Percentiles rank a stretch among this genome's conserved stretches.
phyloP scores from a whole-genome alignment of 1,140 invertebrate species.

The Drosophila baimaii region DNA sequence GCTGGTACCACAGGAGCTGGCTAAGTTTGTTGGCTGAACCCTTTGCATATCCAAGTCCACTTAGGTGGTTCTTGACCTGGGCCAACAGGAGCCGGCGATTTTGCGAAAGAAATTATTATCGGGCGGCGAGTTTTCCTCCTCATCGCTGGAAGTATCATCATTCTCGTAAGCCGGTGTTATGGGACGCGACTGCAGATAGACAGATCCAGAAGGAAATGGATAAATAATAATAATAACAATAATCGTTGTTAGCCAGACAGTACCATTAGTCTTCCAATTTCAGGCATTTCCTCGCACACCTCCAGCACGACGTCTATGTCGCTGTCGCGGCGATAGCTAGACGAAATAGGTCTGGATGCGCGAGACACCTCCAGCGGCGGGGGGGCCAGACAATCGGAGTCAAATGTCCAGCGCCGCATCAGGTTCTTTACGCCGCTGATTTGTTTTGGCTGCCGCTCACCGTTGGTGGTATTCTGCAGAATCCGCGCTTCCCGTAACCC shows the following conservation, averaged over 20 bases:
- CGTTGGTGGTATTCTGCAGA: neutral
- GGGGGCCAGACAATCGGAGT: neutral
- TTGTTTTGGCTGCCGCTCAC: neutral
- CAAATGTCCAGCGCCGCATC: neutral
- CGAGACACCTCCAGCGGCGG: neutral
- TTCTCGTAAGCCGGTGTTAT: too few relatives aligned
- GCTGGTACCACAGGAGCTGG: too few relatives aligned
- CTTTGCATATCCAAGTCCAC: neutral
- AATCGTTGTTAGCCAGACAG: too few relatives aligned
- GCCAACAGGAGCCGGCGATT: neutral
- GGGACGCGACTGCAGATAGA: too few relatives aligned
- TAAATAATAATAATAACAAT: too few relatives aligned
- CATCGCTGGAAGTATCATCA: neutral
- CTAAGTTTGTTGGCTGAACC: too few relatives aligned
- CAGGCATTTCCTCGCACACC: conserved; percentile 2
- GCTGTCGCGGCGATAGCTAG: neutral
- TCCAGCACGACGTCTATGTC: neutral
- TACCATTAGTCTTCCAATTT: conserved; percentile 1
- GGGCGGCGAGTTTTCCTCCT: neutral
- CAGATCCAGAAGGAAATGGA: neutral
- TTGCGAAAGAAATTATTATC: neutral
- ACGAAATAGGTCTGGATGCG: neutral
- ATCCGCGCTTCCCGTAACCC: conserved; percentile 1
- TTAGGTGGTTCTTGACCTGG: neutral
- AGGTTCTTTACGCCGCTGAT: neutral